Evolutionary conservation across 2,113 vertebrate species (phyloP), one percentile per base, ranked within the genome.

Genomic region (Cebidichthys violaceus): DNA sequence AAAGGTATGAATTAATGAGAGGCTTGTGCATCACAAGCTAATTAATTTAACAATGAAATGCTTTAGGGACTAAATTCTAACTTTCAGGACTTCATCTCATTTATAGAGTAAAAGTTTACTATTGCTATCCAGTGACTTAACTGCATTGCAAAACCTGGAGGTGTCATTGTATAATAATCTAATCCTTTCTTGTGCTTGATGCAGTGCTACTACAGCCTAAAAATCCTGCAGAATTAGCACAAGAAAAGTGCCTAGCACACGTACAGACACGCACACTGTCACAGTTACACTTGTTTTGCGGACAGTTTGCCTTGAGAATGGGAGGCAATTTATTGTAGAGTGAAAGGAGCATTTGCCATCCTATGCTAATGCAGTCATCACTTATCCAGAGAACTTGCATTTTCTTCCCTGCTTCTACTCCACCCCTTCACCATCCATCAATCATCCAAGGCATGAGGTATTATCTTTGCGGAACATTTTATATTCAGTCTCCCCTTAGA

Each of bases 1-100:
- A 79, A 89, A 93, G 84, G 82, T 92, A 84, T 70, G 77, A 89
- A 88, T 90, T 86, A 92, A 88, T 89, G 81, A 91, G 79, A 55
- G 67, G 57, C 68, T 75, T 84, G 55, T 80, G 57, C 59, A 43
- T 81, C 1, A 4, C 43, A 73, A 80, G 67, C 43, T 88, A 90
- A 92, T 88, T 88, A 72, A 84, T 88, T 84, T 82, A 74, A 83
- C 73, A 83, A 86, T 74, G n/a, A 80, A 83, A 89, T 71, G 74
- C 59, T 89, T 74, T 75, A 22, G 69, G 83, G 60, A 80, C 35
- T 65, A 57, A 86, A 61, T 65, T 81, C 35, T 45, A 68, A 69
- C 75, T 77, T 85, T 88, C 65, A 80, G 70, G 57, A 77, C 69
- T 74, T 81, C 17, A 31, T 69, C 66, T 50, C 45, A 73, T 35